A percentile compares a stretch with the other conserved stretches of the same genome.
Conservation (phyloP, 2,113 vertebrate species). For the Cairina moschata region DNA sequence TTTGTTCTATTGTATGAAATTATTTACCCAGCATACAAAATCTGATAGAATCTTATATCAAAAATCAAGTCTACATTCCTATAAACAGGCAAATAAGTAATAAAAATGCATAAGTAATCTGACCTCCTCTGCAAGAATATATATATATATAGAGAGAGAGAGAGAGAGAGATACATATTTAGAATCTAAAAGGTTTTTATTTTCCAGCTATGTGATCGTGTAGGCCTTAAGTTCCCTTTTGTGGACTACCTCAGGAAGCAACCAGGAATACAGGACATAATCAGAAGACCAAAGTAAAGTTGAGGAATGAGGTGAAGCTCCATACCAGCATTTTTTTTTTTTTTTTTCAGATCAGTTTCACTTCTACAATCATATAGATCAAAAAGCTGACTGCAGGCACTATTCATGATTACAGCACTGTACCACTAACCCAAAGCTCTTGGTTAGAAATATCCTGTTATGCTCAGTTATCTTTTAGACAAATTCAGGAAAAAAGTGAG, state of each 20-base stretch:
- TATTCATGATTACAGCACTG: background rate
- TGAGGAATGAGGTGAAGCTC: conserved; percentile 1
- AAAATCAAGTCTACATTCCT: background rate
- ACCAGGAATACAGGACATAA: background rate
- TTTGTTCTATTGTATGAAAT: background rate
- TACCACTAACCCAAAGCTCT: background rate
- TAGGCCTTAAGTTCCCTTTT: background rate
- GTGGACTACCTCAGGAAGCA: background rate
- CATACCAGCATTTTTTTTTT: background rate
- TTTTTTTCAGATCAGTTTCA: conserved; percentile 38
- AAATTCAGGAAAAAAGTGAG: background rate
- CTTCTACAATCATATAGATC: background rate
- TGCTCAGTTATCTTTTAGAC: background rate
- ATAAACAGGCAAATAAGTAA: background rate
- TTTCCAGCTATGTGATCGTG: background rate
- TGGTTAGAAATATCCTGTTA: background rate
- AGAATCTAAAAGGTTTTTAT: background rate
- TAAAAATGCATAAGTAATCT: background rate
- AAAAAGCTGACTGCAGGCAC: conserved; percentile 22
- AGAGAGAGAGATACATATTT: background rate
- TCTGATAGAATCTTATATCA: background rate
- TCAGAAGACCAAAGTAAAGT: background rate
- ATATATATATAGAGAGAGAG: no score
- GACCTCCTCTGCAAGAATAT: background rate
- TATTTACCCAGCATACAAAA: background rate